Base-by-base conservation (phyloP, 2,113 vertebrate species). In the Tretioscincus oriximinensis region DNA sequence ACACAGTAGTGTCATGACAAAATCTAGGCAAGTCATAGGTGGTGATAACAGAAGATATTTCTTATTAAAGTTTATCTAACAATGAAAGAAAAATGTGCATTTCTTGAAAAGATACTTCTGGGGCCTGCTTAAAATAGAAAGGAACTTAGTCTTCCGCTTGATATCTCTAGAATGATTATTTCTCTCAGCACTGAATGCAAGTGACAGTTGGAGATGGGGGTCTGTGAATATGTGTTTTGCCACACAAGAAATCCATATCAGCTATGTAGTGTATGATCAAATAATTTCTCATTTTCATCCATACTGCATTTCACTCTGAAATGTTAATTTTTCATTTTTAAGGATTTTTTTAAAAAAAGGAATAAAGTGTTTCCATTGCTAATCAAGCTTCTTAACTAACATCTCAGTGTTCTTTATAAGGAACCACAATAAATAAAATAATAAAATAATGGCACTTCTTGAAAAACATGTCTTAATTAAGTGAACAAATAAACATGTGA, bases 61-160 rank as follows among this genome's bases (percentile, higher is more conserved):
- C 92, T 82, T 86, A 94, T 92, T 94, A 89, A 93, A 92, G 73
- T 73, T 83, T 84, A 85, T 31, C 4, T 29, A 45, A 26, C 61
- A 47, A 10, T 84, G 84, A 68, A 83, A 90, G 77, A 82, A 86
- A 88, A 90, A 77, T 18, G 85, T 54, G 84, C 81, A 88, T 86
- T 84, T 83, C 35, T 84, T 85, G 18, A 28, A 45, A 74, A 5
- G 20, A 78, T 93, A 92, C 80, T 91, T 84, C 87, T 93, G 93
- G 72, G 78, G 41, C 88, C 87, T 89, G 74, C 87, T 93, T 90
- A 77, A 86, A 86, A 84, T 88, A 77, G 90, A 49, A 58, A 90
- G 66, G 2, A 86, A 86, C 85, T 73, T 67, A 22, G 49, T 81
- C 75, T 58, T 86, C 91, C 84, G 82, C 87, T 64, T 84, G 58